These are phyloP conservation scores for Andrena haemorrhoa DNA, from an alignment of 2,888 invertebrate species.

Conservation along the genomic window DNA sequence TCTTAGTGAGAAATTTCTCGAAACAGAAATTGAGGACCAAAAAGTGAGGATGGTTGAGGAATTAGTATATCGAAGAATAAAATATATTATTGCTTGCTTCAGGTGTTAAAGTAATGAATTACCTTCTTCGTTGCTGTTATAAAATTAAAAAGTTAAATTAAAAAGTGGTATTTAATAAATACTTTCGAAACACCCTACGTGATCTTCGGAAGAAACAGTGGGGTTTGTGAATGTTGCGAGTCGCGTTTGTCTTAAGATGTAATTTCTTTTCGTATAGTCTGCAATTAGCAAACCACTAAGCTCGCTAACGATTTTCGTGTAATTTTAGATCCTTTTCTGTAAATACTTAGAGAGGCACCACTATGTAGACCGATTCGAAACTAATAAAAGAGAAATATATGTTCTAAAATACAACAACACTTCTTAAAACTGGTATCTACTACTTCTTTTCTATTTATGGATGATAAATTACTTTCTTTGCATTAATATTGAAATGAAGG, in stretches of 20 bases:
- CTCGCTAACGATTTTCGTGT: conserved; percentile 23
- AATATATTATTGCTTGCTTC: too few relatives aligned
- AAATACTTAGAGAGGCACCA: neutral
- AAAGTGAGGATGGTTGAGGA: too few relatives aligned
- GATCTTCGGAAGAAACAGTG: conserved; percentile 40
- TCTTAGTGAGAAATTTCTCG: too few relatives aligned
- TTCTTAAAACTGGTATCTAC: neutral
- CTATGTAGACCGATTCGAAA: neutral
- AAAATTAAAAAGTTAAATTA: neutral
- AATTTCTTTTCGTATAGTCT: conserved; percentile 20
- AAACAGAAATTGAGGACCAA: too few relatives aligned
- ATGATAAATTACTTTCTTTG: too few relatives aligned
- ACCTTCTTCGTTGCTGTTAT: too few relatives aligned
- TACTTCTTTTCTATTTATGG: neutral
- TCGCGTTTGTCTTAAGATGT: conserved; percentile 28
- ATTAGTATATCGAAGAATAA: too few relatives aligned
- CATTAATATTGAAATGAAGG: too few relatives aligned
- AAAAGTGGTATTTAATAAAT: conserved; percentile 16
- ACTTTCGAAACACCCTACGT: conserved; percentile 30
- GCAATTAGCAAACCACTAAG: conserved; percentile 32
- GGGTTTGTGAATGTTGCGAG: conserved; percentile 36
- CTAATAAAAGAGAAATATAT: conserved; percentile 13
- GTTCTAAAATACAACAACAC: neutral
- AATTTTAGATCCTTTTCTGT: conserved; percentile 29
- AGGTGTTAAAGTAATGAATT: too few relatives aligned